Evolutionary conservation across 2,888 invertebrate genomes (phyloP).

Genomic region (Pachymerium ferrugineum): DNA sequence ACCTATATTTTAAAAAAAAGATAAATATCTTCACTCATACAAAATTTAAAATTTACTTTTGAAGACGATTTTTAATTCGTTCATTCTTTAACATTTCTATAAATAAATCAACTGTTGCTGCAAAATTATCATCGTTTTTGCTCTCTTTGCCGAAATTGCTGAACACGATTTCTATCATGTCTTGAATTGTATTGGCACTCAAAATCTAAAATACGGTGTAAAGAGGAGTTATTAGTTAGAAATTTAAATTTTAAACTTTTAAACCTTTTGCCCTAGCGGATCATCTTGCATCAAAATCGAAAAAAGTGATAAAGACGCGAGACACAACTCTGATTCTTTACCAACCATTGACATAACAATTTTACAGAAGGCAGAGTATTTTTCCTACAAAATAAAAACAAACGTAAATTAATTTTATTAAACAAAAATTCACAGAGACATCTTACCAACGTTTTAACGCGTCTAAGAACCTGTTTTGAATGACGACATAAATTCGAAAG

Average conservation of each 20-base stretch:
- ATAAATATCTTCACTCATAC: too few relatives aligned
- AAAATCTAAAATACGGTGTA: background rate
- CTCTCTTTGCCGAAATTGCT: background rate
- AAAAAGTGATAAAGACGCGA: background rate
- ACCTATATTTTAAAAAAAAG: too few relatives aligned
- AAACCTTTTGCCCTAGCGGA: background rate
- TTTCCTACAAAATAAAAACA: constrained; percentile 32
- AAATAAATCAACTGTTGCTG: background rate
- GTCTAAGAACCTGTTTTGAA: background rate
- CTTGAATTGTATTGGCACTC: background rate
- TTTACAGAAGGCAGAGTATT: constrained; percentile 31
- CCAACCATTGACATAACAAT: constrained; percentile 19
- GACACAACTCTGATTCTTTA: background rate
- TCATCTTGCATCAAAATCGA: background rate
- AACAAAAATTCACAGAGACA: background rate
- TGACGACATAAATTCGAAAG: constrained; percentile 20
- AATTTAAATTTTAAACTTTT: background rate
- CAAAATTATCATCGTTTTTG: background rate
- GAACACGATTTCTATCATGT: constrained; percentile 3
- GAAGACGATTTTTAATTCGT: constrained; percentile 33
- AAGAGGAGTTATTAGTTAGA: background rate
- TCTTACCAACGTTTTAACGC: background rate
- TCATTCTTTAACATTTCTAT: constrained; percentile 30
- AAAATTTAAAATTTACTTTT: constrained; percentile 32
- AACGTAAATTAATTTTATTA: background rate